These are phyloP conservation scores for Shinisaurus crocodilurus DNA, from an alignment of 2,113 vertebrate genomes.

Conservation along the genomic window DNA sequence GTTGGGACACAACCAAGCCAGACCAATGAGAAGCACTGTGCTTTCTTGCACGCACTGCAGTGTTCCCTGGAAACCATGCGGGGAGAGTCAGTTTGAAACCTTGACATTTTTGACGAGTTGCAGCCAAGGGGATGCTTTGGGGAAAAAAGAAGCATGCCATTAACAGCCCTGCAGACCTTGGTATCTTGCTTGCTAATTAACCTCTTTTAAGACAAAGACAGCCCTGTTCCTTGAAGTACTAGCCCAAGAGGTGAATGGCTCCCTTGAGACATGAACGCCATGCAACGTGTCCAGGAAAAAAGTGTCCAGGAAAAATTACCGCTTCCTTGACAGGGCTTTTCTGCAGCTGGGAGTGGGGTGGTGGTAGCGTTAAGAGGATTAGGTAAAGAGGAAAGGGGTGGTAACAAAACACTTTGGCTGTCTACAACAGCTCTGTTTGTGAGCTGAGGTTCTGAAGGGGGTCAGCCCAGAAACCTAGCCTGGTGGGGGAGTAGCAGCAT, in stretches of 20 bases:
- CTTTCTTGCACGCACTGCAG: neutral
- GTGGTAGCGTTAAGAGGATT: neutral
- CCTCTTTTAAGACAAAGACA: neutral
- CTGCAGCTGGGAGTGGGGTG: too few relatives aligned
- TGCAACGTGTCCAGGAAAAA: too few relatives aligned
- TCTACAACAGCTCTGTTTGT: neutral
- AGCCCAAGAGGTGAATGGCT: neutral
- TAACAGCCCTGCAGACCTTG: neutral
- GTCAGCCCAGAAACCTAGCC: neutral
- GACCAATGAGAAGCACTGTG: neutral
- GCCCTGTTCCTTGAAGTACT: neutral
- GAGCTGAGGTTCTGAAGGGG: neutral
- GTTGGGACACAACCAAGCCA: neutral
- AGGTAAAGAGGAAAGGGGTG: neutral
- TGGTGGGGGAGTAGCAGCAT: neutral
- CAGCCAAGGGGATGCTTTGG: neutral
- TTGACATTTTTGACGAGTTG: neutral
- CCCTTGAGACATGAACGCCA: neutral
- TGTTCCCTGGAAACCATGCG: neutral
- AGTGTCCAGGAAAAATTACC: neutral
- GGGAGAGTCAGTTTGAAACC: neutral
- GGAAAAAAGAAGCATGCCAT: neutral
- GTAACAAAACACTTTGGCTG: neutral
- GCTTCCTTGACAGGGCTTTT: too few relatives aligned
- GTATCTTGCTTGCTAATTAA: neutral